These are phyloP conservation scores for Megalops atlanticus DNA, from an alignment of 2,113 vertebrate genomes.

Conservation along the genomic window DNA sequence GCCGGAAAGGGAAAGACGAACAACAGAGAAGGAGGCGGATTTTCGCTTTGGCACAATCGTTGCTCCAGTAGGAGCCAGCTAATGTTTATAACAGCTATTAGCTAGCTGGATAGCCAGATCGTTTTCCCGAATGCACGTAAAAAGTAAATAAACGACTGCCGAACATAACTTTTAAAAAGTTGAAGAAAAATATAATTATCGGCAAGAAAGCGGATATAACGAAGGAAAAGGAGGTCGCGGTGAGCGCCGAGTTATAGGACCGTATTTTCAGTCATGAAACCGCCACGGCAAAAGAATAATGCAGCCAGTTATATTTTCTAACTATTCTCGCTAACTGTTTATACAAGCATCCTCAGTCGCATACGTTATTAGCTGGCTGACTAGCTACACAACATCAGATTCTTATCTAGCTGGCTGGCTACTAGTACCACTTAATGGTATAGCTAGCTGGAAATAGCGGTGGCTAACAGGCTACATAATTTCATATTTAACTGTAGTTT, in stretches of 20 bases:
- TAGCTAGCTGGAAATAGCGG: no score
- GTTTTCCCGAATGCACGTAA: neutral
- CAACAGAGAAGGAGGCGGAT: slow-evolving; percentile 57
- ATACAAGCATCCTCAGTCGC: no score
- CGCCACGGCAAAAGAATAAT: neutral
- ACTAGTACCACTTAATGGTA: no score
- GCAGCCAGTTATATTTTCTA: neutral
- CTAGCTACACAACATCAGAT: no score
- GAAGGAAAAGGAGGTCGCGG: slow-evolving; percentile 10
- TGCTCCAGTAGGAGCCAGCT: slow-evolving; percentile 13
- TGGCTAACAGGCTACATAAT: no score
- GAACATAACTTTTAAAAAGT: slow-evolving; percentile 1
- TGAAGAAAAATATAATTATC: slow-evolving; percentile 10
- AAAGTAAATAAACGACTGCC: slow-evolving; percentile 5
- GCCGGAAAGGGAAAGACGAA: slow-evolving; percentile 49
- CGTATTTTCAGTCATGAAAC: slow-evolving; percentile 3
- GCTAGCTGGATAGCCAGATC: neutral
- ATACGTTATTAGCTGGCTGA: no score
- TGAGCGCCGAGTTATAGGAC: slow-evolving; percentile 3
- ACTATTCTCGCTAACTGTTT: no score
- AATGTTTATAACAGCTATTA: slow-evolving; percentile 23
- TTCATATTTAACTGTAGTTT: no score
- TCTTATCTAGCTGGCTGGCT: no score
- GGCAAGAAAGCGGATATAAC: neutral
- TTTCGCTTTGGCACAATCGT: slow-evolving; percentile 39